Base-by-base conservation (phyloP, 2,888 invertebrate genomes). In the Seira sanloemensis region DNA sequence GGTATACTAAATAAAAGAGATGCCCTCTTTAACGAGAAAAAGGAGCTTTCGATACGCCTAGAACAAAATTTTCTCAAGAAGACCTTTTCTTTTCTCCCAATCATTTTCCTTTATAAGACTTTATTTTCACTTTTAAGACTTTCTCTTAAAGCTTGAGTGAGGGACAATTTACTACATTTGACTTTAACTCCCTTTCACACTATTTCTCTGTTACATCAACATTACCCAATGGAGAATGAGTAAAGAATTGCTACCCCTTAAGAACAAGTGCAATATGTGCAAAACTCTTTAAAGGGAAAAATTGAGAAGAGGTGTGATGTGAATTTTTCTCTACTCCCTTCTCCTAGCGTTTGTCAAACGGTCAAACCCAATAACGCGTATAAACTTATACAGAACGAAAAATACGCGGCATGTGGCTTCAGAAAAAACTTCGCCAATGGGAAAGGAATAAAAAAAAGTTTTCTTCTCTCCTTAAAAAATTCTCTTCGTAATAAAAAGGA, bases 1-100 rank as follows among this genome's bases (percentile, higher is more conserved):
- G 82, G 82, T 82, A 77, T 77, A 82, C 82, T 77, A 82, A 82
- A 82, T 82, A 82, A 82, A 82, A 50, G 77, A 82, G 72, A 65
- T 82, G 71, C 65, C 62, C 66, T 26, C 26, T 74, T 23, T 67
- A 50, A 66, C 46, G 1, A 71, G 76, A 46, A 67, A 74, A 21
- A 24, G 46, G 26, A 80, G 23, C 72, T 71, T 73, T 71, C 76
- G 54, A 77, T 82, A 72, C 77, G 50, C 72, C 27, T 71, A n/a
- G n/a, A 9, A 0, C 24, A 67, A 67, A 37, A 68, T 50, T 50
- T 68, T 68, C 68, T 77, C 25, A n/a, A 76, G 71, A n/a, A 46
- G 66, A n/a, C 58, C 74, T 54, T 65, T 27, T 25, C 23, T 27
- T 67, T 79, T 37, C 65, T 25, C 65, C 82, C 82, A 82, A 82